A percentile compares a stretch with the other conserved stretches of the same genome.
phyloP scores from a whole-genome alignment of 1,140 invertebrate species.

The Leucophenga varia region DNA sequence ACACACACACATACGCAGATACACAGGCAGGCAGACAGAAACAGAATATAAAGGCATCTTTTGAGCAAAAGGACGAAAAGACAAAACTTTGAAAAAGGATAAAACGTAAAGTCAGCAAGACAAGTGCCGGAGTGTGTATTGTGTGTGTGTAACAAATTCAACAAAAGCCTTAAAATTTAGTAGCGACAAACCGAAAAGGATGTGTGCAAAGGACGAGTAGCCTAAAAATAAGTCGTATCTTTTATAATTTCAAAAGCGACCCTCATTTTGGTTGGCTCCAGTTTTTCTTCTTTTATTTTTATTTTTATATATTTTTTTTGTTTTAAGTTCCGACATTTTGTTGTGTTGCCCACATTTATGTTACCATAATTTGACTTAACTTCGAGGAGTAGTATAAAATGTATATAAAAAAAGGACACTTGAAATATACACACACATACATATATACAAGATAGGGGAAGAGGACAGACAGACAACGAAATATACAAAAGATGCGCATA shows the following conservation, averaged over 20 bases:
- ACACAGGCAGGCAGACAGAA: constrained; percentile 6
- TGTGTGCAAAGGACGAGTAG: constrained; percentile 23
- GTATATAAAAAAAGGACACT: constrained; percentile 42
- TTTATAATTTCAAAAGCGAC: constrained; percentile 18
- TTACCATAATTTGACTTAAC: constrained; percentile 50
- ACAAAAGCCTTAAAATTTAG: constrained; percentile 32
- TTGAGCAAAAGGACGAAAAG: constrained; percentile 27
- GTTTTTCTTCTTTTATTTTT: constrained; percentile 26
- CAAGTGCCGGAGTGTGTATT: no score
- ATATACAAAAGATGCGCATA: constrained; percentile 29
- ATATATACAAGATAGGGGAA: not conserved
- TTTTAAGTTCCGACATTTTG: constrained; percentile 5
- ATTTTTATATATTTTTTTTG: constrained; percentile 28
- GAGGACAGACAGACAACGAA: not conserved
- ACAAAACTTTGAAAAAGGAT: constrained; percentile 25
- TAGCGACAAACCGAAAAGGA: not conserved
- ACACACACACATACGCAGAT: constrained; percentile 5
- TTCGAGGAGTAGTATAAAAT: no score
- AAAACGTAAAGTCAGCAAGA: constrained; percentile 40
- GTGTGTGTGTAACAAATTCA: constrained; percentile 35
- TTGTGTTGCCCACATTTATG: constrained; percentile 44
- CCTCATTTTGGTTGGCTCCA: constrained; percentile 42
- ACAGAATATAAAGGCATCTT: constrained; percentile 37
- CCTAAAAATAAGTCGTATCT: constrained; percentile 51
- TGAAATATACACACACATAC: constrained; percentile 21